Conservation (phyloP, 2,888 invertebrate genomes). For the Metopia argyrocephala region DNA sequence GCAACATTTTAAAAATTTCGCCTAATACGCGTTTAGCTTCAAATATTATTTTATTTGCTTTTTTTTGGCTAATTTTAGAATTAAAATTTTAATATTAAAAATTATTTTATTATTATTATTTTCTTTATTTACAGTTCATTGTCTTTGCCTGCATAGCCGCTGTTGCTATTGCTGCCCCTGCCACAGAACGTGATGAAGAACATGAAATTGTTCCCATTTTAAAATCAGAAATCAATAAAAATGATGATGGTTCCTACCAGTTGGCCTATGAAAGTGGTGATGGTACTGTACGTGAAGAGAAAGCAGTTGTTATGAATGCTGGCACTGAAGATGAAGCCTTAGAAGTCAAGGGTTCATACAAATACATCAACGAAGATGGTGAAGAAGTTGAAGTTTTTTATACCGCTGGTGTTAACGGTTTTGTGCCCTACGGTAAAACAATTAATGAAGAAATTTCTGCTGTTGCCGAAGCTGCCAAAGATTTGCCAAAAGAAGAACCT, state of each 20-base stretch:
- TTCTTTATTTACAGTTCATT: constrained; percentile 53
- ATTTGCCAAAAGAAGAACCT: constrained; percentile 69
- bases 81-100: neutral
- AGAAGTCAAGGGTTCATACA: constrained; percentile 74
- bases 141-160: constrained; percentile 63
- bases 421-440: constrained; percentile 73
- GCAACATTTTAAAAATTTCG: too few relatives aligned
- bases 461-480: constrained; percentile 73
- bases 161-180: constrained; percentile 64
- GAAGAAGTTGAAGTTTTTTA: constrained; percentile 75
- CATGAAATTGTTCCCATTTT: constrained; percentile 70
- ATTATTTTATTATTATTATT: too few relatives aligned
- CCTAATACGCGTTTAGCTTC: too few relatives aligned
- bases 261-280: constrained; percentile 70
- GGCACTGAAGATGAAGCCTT: constrained; percentile 72
- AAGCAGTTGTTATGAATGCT: constrained; percentile 67
- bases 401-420: constrained; percentile 77
- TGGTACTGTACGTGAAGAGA: constrained; percentile 72
- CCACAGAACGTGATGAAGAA: constrained; percentile 43
- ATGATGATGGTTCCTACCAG: constrained; percentile 73
- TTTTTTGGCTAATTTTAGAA: too few relatives aligned
- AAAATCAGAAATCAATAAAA: constrained; percentile 69
- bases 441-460: constrained; percentile 74
- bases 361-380: constrained; percentile 73
- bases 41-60: too few relatives aligned